Conservation (phyloP, 2,797 vertebrate genomes). For the Hemibagrus guttatus region DNA sequence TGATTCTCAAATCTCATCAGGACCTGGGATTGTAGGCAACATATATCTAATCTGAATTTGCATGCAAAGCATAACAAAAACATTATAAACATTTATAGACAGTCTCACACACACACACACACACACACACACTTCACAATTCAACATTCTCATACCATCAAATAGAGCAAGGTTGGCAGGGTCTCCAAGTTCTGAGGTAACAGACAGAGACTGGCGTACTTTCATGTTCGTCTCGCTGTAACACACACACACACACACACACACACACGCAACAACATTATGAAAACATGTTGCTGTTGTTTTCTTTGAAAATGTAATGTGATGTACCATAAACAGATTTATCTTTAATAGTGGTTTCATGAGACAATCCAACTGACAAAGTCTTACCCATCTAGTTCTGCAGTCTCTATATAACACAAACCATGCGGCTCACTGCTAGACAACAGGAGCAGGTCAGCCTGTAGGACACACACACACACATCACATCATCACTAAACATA, state of each 20-base stretch:
- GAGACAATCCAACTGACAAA: background rate
- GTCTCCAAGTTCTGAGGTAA: conserved; percentile 86
- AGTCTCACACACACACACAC: conserved; percentile 12
- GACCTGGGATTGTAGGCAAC: background rate
- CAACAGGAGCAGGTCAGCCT: conserved; percentile 94
- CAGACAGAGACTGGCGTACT: conserved; percentile 87
- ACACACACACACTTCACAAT: conserved; percentile 10
- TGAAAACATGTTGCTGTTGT: background rate
- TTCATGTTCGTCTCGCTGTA: conserved; percentile 95
- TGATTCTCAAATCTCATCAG: background rate
- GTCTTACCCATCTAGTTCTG: conserved; percentile 91
- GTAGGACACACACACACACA: conserved; percentile 47
- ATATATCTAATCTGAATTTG: background rate
- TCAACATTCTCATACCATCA: conserved; percentile 75
- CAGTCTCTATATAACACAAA: conserved; percentile 95
- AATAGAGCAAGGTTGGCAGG: conserved; percentile 84
- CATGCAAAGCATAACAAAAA: background rate
- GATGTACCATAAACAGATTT: background rate
- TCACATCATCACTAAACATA: background rate
- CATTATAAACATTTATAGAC: background rate
- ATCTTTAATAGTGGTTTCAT: background rate
- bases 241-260: conserved; percentile 42
- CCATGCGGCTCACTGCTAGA: conserved; percentile 95
- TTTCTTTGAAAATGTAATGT: background rate
- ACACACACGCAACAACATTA: conserved; percentile 8